Percentiles rank a stretch among this genome's conserved stretches.
Evolutionary conservation across 2,113 vertebrate genomes (phyloP).

Genomic region (Harpagus bidentatus): DNA sequence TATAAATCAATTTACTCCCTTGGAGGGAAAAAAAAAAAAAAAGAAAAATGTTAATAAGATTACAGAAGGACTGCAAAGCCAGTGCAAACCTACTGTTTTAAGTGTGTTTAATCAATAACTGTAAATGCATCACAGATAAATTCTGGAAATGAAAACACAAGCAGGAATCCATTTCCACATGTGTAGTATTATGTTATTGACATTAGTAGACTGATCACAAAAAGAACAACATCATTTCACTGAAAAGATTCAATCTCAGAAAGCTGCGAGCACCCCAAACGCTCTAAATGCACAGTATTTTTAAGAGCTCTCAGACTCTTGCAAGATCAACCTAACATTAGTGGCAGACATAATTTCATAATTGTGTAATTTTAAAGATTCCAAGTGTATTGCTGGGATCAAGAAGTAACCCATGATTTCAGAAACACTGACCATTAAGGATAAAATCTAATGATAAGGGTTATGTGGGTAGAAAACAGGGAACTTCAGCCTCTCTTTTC

Average conservation of each 20-base stretch:
- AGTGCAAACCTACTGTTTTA: not conserved
- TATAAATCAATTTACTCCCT: slow-evolving; percentile 76
- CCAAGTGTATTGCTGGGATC: not conserved
- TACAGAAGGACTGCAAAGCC: slow-evolving; percentile 20
- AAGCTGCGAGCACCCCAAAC: fast-evolving
- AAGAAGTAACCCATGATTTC: not conserved
- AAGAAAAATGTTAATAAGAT: slow-evolving; percentile 16
- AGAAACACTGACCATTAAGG: not conserved
- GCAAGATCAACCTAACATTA: not conserved
- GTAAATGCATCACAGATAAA: not conserved
- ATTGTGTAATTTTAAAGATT: not conserved
- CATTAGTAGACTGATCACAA: not conserved
- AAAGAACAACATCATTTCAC: not conserved
- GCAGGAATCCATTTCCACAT: not conserved
- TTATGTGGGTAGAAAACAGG: not conserved
- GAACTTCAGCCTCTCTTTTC: not conserved
- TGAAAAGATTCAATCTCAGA: not conserved
- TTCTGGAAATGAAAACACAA: not conserved
- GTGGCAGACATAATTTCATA: not conserved
- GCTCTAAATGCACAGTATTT: not conserved
- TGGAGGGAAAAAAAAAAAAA: slow-evolving; percentile 20
- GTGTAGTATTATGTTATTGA: not conserved
- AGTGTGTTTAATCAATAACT: slow-evolving; percentile 8
- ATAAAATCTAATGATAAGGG: not conserved
- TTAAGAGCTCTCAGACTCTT: not conserved